Conservation (phyloP, 2,113 vertebrate genomes). For the Asarcornis scutulata region DNA sequence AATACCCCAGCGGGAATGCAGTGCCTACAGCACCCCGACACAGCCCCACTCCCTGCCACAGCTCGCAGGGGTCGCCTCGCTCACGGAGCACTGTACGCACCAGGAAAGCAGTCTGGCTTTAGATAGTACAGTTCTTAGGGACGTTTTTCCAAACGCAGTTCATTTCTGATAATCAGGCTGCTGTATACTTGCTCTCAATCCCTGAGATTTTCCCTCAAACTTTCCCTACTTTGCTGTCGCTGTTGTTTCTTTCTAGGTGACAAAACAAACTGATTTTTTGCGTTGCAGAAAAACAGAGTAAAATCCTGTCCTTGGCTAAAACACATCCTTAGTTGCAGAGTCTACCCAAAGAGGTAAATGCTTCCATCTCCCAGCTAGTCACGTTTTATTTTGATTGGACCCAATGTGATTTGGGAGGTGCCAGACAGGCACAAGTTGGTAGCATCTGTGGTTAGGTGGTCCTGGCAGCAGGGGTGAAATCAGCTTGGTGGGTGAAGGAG, state of each 20-base stretch:
- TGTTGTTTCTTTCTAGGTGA: not conserved
- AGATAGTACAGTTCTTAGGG: not conserved
- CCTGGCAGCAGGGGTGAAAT: constrained; percentile 15
- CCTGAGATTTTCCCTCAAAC: not conserved
- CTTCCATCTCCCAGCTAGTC: not conserved
- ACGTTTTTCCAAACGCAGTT: constrained; percentile 11
- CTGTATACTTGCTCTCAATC: not conserved
- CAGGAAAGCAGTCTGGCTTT: constrained; percentile 25
- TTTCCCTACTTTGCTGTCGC: not conserved
- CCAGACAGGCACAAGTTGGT: not conserved
- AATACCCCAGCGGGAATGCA: constrained; percentile 69
- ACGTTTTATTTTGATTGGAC: constrained; percentile 30
- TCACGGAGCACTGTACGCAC: not conserved
- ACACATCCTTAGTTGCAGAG: not conserved
- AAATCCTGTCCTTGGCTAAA: not conserved
- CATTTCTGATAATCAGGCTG: not conserved
- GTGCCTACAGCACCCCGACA: constrained; percentile 35
- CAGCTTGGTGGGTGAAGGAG: not conserved
- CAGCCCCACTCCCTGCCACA: not conserved
- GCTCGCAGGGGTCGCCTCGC: constrained; percentile 25
- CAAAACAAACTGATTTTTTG: not conserved
- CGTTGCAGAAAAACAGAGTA: not conserved
- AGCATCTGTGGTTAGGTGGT: constrained; percentile 15
- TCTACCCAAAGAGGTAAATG: not conserved
- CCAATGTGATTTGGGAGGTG: not conserved